A percentile compares a stretch with the other conserved stretches of the same genome.
Conservation (phyloP, 2,113 vertebrate species). For the Fulmarus glacialis region DNA sequence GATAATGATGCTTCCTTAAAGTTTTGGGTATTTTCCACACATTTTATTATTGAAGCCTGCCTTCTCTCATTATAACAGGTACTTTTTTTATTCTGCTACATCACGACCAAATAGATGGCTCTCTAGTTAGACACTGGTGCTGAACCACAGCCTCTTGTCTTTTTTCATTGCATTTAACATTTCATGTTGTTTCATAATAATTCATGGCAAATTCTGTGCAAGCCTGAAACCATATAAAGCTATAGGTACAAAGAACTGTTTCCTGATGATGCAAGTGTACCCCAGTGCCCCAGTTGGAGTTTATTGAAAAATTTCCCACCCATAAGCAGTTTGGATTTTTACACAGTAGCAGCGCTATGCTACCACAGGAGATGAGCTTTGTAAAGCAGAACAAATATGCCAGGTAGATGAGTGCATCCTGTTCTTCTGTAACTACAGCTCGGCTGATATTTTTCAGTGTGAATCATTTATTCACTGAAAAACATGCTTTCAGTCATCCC, state of each 20-base stretch:
- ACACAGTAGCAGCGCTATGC: neutral
- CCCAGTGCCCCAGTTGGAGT: accelerated
- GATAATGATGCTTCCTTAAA: neutral
- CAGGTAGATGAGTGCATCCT: neutral
- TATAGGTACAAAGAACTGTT: neutral
- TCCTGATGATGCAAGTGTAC: neutral
- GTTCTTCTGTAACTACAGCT: neutral
- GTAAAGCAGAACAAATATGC: neutral
- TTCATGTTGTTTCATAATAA: neutral
- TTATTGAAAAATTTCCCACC: neutral
- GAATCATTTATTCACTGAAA: neutral
- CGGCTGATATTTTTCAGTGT: neutral
- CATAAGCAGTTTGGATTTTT: neutral
- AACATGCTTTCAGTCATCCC: neutral
- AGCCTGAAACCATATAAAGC: neutral
- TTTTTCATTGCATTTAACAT: neutral
- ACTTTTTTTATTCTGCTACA: neutral
- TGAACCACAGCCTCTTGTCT: neutral
- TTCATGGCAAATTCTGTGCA: neutral
- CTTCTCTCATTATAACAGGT: neutral
- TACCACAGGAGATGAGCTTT: neutral
- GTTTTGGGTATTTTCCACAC: neutral
- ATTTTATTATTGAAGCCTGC: neutral
- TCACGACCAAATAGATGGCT: neutral
- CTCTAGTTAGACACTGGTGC: neutral